Conservation (phyloP, 2,797 vertebrate genomes). For the Parambassis ranga region DNA sequence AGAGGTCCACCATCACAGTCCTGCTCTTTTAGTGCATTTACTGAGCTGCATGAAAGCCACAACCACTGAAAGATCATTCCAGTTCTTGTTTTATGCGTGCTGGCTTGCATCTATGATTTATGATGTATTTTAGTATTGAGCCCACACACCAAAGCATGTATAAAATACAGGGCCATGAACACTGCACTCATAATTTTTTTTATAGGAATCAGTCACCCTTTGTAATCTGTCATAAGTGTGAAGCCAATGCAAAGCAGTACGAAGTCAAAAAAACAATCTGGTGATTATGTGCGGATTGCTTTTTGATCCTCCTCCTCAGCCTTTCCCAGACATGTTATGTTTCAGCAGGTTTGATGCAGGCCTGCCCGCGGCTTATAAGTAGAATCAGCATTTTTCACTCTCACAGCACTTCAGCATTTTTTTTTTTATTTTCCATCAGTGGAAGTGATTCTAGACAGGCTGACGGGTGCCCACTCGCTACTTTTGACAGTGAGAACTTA, state of each 20-base stretch:
- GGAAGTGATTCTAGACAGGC: conserved; percentile 63
- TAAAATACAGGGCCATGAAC: conserved; percentile 16
- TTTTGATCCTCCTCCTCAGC: conserved; percentile 36
- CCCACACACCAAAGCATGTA: conserved; percentile 4
- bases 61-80: conserved; percentile 3
- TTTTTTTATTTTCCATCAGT: conserved; percentile 54
- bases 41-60: background rate
- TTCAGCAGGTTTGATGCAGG: conserved; percentile 59
- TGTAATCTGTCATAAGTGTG: conserved; percentile 27
- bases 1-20: background rate
- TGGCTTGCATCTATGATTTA: conserved; percentile 22
- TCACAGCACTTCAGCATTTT: conserved; percentile 50
- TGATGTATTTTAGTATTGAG: conserved; percentile 8
- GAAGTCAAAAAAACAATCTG: conserved; percentile 34
- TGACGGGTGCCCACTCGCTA: conserved; percentile 15
- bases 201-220: conserved; percentile 6
- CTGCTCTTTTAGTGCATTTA: background rate
- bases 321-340: conserved; percentile 59
- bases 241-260: conserved; percentile 2
- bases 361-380: conserved; percentile 23
- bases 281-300: conserved; percentile 52
- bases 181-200: background rate
- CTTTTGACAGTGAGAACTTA: conserved; percentile 36
- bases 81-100: conserved; percentile 14
- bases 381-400: conserved; percentile 56